phyloP scores from a whole-genome alignment of 2,113 vertebrate genomes.

The Cercocebus atys region DNA sequence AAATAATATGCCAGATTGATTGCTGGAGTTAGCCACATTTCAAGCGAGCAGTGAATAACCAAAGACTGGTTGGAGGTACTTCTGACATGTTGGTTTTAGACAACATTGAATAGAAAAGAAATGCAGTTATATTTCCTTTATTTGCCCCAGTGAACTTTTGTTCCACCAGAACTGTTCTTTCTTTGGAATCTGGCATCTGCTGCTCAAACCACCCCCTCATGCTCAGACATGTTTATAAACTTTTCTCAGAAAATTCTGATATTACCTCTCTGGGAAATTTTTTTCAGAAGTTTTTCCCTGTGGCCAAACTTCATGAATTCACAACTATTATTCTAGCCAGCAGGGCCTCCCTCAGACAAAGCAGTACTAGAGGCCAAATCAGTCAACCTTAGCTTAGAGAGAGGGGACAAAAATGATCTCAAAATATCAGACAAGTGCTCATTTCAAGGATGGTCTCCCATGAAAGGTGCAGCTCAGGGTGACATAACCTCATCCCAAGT shows the following conservation, averaged over 20 bases:
- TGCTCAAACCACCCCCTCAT: slow-evolving; percentile 72
- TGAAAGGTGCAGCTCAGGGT: background rate
- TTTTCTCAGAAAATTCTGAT: slow-evolving; percentile 47
- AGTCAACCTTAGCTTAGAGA: background rate
- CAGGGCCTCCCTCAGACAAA: background rate
- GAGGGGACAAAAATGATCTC: background rate
- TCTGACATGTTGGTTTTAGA: slow-evolving; percentile 49
- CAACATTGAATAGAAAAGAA: slow-evolving; percentile 52
- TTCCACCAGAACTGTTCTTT: slow-evolving; percentile 73
- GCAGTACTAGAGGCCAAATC: background rate
- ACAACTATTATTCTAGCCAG: background rate
- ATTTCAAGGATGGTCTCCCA: background rate
- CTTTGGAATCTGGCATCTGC: slow-evolving; percentile 77
- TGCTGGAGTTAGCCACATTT: background rate
- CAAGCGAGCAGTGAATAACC: background rate
- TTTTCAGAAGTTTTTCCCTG: slow-evolving; percentile 23
- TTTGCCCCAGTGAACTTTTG: slow-evolving; percentile 81
- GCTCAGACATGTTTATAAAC: slow-evolving; percentile 63
- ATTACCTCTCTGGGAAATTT: background rate
- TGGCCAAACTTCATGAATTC: background rate
- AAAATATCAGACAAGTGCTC: background rate
- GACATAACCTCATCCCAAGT: background rate
- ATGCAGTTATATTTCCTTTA: slow-evolving; percentile 61
- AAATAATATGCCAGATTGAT: background rate
- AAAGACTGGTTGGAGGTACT: background rate